Percentiles rank a stretch among this genome's conserved stretches.
These are phyloP conservation scores for Siniperca undulata DNA, from an alignment of 2,797 vertebrate genomes.

Conservation along the genomic window DNA sequence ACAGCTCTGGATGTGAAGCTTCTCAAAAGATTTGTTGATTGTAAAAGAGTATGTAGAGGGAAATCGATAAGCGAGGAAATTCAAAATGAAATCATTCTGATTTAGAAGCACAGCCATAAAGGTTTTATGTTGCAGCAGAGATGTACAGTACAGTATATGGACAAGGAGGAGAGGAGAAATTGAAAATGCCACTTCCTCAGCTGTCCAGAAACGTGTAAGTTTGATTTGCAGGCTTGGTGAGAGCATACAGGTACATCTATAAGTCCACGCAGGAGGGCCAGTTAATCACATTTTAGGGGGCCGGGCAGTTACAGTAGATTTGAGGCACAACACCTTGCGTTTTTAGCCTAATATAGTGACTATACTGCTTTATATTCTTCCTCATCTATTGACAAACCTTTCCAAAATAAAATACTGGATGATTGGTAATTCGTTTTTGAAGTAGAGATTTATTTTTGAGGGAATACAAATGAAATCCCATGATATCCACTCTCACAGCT, in stretches of 20 bases:
- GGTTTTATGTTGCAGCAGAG: conserved; percentile 24
- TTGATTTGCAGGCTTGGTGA: conserved; percentile 39
- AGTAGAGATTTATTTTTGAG: not conserved
- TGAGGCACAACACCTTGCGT: conserved; percentile 4
- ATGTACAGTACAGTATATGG: not conserved
- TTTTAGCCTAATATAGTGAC: not conserved
- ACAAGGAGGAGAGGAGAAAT: not conserved
- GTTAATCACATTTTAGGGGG: conserved; percentile 29
- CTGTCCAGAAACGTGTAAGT: conserved; percentile 19
- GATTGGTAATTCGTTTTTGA: not conserved
- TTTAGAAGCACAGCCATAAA: conserved; percentile 18
- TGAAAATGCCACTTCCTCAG: conserved; percentile 1
- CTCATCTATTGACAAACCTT: not conserved
- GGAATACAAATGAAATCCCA: not conserved
- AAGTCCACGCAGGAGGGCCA: conserved; percentile 13
- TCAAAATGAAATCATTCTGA: conserved; percentile 17
- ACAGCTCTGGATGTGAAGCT: not conserved
- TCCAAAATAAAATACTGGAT: not conserved
- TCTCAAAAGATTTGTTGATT: conserved; percentile 12
- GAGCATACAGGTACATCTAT: conserved; percentile 19
- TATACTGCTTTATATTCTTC: not conserved
- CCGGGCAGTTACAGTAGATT: not conserved
- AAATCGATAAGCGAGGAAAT: conserved; percentile 24
- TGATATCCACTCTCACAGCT: conserved; percentile 6
- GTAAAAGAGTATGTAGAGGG: not conserved